Conservation (phyloP, 2,797 vertebrate genomes). For the Nyctalus aviator region DNA sequence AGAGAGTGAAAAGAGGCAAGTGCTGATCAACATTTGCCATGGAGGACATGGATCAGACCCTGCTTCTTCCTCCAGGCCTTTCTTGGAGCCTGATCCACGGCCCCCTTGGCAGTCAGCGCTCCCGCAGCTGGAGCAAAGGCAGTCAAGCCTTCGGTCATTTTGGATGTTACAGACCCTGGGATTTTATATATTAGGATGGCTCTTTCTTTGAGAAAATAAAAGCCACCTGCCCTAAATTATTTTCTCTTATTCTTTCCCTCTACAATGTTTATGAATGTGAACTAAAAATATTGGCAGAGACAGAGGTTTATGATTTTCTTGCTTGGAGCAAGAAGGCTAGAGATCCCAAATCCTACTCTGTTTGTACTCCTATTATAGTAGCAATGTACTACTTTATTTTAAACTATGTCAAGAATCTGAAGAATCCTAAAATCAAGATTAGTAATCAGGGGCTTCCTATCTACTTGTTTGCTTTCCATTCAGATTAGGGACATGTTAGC, state of each 20-base stretch:
- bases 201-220: background rate
- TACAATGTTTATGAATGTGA: background rate
- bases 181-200: no score
- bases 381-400: background rate
- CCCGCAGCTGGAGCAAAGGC: no score
- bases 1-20: no score
- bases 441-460: background rate
- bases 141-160: no score
- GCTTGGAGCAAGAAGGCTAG: background rate
- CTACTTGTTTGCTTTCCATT: background rate
- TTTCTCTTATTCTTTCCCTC: background rate
- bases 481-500: background rate
- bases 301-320: background rate
- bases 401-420: background rate
- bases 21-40: no score
- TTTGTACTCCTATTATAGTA: background rate
- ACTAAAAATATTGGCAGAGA: background rate
- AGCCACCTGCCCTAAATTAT: background rate
- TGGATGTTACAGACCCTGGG: no score
- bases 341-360: background rate
- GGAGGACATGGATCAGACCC: no score
- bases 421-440: background rate
- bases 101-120: no score
- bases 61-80: no score
- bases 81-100: no score